Base-by-base conservation (phyloP, 2,888 invertebrate genomes). In the Thyatira batis region DNA sequence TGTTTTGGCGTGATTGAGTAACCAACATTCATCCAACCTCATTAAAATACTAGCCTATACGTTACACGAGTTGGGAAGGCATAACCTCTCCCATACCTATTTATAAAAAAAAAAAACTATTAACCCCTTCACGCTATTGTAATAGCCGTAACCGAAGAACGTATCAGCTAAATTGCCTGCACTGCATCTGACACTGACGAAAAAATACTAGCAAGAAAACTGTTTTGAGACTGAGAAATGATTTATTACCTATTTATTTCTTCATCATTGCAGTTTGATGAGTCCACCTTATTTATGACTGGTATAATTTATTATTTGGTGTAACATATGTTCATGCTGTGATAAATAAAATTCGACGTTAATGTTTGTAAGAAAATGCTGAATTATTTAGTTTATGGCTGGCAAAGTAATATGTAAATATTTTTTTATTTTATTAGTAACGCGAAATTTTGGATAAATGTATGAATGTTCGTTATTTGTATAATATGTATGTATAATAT, bases 161-260 rank as follows among this genome's bases (percentile, higher is more conserved):
- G 60, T 67, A 60, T 60, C 59, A 55, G 57, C 33, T 55, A 74
- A 77, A 76, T 67, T 69, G 72, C 69, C 61, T 49, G 57, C 71
- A 58, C 63, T 80, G 82, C 82, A 82, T 65, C 67, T 77, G 80
- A 79, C 76, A 70, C 60, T 50, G 58, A 62, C 59, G 57, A 70
- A 72, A 74, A 73, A 70, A 60, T 53, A 52, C 33, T 39, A 39
- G 13, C 20, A 54, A 49, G 54, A 57, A 65, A 60, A 59, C 53
- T 69, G 54, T 59, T 58, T 55, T 55, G 21, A 45, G 44, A 51
- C 59, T 58, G 61, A 58, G 63, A 53, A 58, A 58, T 71, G 67
- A 76, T 74, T 68, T 67, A 77, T 70, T 23, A 53, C 54, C 13
- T 44, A 51, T 62, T 64, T 60, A 53, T 51, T 53, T 46, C 52